Evolutionary conservation across 2,888 invertebrate species (phyloP).

Genomic region (Agonopterix alstromeriana): DNA sequence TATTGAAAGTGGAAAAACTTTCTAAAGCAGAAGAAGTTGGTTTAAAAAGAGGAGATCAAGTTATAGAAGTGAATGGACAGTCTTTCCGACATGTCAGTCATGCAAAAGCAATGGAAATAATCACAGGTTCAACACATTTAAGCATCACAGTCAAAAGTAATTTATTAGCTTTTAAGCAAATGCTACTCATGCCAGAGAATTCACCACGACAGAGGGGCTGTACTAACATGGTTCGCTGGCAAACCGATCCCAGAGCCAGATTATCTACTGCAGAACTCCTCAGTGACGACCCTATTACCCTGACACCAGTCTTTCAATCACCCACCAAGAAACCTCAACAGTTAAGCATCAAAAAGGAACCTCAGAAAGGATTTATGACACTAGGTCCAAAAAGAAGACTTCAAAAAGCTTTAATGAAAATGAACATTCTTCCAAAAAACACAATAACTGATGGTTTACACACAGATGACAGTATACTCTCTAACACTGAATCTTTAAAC

Average conservation of each 20-base stretch:
- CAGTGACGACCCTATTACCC: conserved; percentile 62
- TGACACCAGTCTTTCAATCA: conserved; percentile 70
- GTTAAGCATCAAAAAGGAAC: conserved; percentile 77
- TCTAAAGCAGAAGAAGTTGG: conserved; percentile 98
- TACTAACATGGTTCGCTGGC: conserved; percentile 81
- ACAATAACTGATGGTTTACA: conserved; percentile 82
- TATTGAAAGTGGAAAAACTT: conserved; percentile 94
- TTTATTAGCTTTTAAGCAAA: conserved; percentile 88
- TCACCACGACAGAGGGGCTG: conserved; percentile 85
- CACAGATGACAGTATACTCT: conserved; percentile 79
- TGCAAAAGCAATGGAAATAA: conserved; percentile 93
- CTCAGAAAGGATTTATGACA: conserved; percentile 91
- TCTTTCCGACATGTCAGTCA: conserved; percentile 96
- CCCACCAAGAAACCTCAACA: conserved; percentile 75
- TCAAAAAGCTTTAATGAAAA: conserved; percentile 90
- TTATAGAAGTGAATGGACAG: conserved; percentile 98
- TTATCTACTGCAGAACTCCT: conserved; percentile 86
- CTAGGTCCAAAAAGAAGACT: conserved; percentile 89
- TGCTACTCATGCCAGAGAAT: conserved; percentile 84
- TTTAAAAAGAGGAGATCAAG: conserved; percentile 97
- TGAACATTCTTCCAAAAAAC: conserved; percentile 92
- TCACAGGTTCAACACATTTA: conserved; percentile 95
- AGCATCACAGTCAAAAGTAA: conserved; percentile 98
- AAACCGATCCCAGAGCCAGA: conserved; percentile 83
- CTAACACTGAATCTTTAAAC: conserved; percentile 75